Percentiles rank a stretch among this genome's conserved stretches.
These are phyloP conservation scores for Campoletis raptor DNA, from an alignment of 2,888 invertebrate species.

Conservation along the genomic window DNA sequence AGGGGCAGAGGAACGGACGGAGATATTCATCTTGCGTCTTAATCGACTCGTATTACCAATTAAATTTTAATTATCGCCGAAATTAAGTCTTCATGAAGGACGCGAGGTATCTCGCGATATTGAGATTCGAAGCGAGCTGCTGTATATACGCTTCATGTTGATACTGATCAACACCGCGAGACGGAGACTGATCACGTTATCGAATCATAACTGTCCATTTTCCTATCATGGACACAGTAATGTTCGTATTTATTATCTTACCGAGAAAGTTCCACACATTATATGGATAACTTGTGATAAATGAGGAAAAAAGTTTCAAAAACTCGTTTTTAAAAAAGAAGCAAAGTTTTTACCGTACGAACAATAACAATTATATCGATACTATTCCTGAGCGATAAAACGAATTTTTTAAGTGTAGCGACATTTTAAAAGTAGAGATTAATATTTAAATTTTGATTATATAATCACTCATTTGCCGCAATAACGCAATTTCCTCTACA, in stretches of 20 bases:
- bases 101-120: conserved; percentile 63
- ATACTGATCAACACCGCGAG: conserved; percentile 51
- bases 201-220: conserved; percentile 44
- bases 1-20: conserved; percentile 66
- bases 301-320: neutral
- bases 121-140: conserved; percentile 53
- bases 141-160: conserved; percentile 2
- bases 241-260: neutral
- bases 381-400: too few species aligned
- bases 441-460: too few species aligned
- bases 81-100: conserved; percentile 78
- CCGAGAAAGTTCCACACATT: conserved; percentile 12
- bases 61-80: conserved; percentile 82
- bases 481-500: neutral
- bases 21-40: conserved; percentile 77
- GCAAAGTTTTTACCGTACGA: too few species aligned
- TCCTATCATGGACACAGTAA: conserved; percentile 17
- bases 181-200: conserved; percentile 56
- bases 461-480: neutral
- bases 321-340: too few species aligned
- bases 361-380: too few species aligned
- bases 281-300: neutral
- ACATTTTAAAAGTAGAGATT: neutral
- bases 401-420: neutral
- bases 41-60: conserved; percentile 83